Evolutionary conservation across 2,888 invertebrate species (phyloP).

Genomic region (Gasteruption jaculator): DNA sequence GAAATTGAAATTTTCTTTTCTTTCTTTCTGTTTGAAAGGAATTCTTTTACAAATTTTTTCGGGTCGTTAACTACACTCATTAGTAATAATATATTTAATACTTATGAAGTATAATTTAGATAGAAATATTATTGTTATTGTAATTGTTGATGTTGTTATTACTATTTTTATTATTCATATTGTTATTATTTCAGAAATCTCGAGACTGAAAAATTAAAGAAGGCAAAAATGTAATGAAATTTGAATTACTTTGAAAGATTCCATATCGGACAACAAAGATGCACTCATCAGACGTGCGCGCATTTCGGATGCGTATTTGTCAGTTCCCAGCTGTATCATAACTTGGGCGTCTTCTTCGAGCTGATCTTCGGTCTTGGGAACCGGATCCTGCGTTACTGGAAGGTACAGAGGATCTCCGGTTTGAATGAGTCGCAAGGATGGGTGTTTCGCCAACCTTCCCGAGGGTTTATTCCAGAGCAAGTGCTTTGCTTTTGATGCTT

Average conservation of each 20-base stretch:
- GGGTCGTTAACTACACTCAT: no score
- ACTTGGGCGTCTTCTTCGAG: conserved; percentile 89
- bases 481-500: conserved; percentile 40
- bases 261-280: conserved; percentile 93
- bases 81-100: no score
- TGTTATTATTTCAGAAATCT: no score
- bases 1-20: no score
- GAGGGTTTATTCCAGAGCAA: conserved; percentile 62
- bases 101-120: no score
- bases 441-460: conserved; percentile 68
- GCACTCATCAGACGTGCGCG: conserved; percentile 94
- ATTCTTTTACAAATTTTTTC: no score
- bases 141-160: no score
- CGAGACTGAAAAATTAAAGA: no score
- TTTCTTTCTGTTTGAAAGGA: no score
- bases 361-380: conserved; percentile 97
- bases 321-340: conserved; percentile 81
- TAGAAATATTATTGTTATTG: no score
- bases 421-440: conserved; percentile 62
- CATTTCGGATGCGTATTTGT: conserved; percentile 76
- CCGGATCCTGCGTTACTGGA: conserved; percentile 85
- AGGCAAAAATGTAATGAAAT: no score
- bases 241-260: conserved; percentile 95
- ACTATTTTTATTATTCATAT: no score
- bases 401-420: conserved; percentile 72